Conservation (phyloP, 1,140 invertebrate species). For the Antheraea mylitta region DNA sequence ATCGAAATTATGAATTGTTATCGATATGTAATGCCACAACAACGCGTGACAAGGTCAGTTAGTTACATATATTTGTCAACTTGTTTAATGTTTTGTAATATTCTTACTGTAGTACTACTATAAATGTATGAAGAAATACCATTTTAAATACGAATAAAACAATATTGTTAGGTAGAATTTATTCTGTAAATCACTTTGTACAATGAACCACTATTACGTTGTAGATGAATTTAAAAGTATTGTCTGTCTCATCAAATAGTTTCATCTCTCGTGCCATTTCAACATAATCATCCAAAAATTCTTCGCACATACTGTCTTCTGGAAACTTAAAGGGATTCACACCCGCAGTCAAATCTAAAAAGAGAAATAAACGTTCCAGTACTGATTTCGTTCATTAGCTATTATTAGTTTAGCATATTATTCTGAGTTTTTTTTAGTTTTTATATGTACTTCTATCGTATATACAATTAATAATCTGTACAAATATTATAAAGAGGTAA, state of each 20-base stretch:
- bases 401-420: no score
- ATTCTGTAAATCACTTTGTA: neutral
- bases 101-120: no score
- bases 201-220: neutral
- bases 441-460: no score
- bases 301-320: neutral
- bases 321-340: slow-evolving; percentile 3
- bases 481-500: no score
- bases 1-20: no score
- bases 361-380: neutral
- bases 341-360: neutral
- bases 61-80: no score
- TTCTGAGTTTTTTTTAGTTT: no score
- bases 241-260: neutral
- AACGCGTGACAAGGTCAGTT: no score
- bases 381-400: neutral
- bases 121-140: no score
- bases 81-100: no score
- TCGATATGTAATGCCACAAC: no score
- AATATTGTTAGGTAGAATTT: neutral
- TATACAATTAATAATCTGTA: no score
- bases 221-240: slow-evolving; percentile 1
- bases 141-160: neutral
- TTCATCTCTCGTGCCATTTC: slow-evolving; percentile 1
- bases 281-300: slow-evolving; percentile 11